Evolutionary conservation across 2,888 invertebrate species (phyloP).

Genomic region (Coecobrya sp.): DNA sequence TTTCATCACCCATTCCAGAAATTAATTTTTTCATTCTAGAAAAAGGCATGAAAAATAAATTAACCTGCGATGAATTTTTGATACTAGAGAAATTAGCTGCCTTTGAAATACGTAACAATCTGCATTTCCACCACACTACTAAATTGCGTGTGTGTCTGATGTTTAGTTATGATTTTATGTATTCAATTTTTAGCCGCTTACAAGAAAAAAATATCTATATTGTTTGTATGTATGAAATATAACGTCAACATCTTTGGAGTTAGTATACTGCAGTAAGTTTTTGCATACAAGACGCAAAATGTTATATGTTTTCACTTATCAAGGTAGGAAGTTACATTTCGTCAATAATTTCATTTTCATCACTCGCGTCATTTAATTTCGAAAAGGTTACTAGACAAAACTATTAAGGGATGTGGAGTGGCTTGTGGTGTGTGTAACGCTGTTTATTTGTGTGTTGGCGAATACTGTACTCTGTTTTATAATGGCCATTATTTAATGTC

Average conservation of each 20-base stretch:
- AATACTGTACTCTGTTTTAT: background rate
- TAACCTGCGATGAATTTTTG: too few species aligned
- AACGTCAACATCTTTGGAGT: background rate
- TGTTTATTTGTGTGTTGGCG: background rate
- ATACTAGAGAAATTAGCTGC: too few species aligned
- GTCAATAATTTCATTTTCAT: background rate
- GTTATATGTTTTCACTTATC: background rate
- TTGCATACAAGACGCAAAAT: background rate
- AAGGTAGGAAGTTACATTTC: background rate
- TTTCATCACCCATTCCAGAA: too few species aligned
- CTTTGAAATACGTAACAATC: conserved; percentile 24
- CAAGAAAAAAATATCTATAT: background rate
- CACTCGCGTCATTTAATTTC: conserved; percentile 9
- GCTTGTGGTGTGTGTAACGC: background rate
- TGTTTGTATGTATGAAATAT: background rate
- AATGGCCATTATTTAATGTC: background rate
- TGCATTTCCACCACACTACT: background rate
- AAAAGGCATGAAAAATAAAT: background rate
- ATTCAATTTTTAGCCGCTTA: background rate
- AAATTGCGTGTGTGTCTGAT: conserved; percentile 20
- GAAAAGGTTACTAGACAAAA: background rate
- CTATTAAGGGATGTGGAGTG: background rate
- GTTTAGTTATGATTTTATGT: background rate
- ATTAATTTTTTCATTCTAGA: background rate
- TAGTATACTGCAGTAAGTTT: background rate